Evolutionary conservation across 1,140 invertebrate genomes (phyloP), one percentile per base, ranked within the genome.

Genomic region (Diorhabda elongata): DNA sequence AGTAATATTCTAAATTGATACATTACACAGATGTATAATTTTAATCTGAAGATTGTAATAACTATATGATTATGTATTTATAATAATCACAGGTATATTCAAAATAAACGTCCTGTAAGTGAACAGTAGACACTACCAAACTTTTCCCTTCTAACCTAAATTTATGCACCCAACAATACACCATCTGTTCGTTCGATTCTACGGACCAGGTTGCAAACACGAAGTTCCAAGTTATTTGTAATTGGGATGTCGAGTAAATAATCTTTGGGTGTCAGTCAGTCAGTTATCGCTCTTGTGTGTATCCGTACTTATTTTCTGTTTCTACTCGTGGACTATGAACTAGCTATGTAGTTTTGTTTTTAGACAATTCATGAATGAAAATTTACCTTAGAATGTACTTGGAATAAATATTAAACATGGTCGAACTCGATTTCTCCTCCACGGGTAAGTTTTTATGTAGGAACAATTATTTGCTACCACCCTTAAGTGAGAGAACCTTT

Each of bases 401-500:
- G 61, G 45, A 61, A 61, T 66, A 68, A 66, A 63, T 60, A 64
- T 63, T n/a, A 45, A 73, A 56, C 67, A 79, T 79, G 78, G 76
- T 78, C 6, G 73, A 79, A 58, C 70, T 78, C 66, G 74, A 78
- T 72, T 79, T 77, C 69, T 76, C 75, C 42, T 71, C 75, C 41
- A 71, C 73, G 58, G 77, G 78, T 79, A 72, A 76, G 78, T 75
- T 70, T 59, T 65, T 67, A 66, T 70, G 11, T 42, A 73, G 68
- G 72, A 62, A 64, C 72, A 44, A 58, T 56, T 67, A 66, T 66
- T 71, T 58, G 69, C 64, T 64, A 72, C 71, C 67, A 67, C 67
- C 64, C 67, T 70, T 70, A 64, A 59, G 64, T 62, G 71, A 73
- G 75, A 75, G 73, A 71, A 73, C 70, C 61, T 69, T 43, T 71